A percentile compares a stretch with the other conserved stretches of the same genome.
These are phyloP conservation scores for Drosophila meridiana DNA, from an alignment of 2,888 invertebrate species.

Conservation along the genomic window DNA sequence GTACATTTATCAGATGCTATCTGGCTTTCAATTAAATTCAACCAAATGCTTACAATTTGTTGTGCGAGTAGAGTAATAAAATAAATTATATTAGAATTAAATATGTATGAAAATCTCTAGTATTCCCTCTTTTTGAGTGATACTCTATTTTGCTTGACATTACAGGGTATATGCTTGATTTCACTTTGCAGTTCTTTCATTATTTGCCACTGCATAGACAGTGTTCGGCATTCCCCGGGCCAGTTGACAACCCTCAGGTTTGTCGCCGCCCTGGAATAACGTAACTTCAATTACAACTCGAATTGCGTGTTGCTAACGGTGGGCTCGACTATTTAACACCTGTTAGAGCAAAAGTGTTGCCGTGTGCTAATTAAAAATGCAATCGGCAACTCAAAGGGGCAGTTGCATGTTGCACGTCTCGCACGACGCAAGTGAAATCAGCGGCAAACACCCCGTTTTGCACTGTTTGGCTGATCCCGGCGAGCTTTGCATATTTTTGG, in stretches of 20 bases:
- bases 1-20: conserved; percentile 10
- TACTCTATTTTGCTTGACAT: not conserved
- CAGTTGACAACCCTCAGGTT: conserved; percentile 29
- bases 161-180: conserved; percentile 13
- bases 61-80: not conserved
- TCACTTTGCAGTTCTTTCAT: conserved; percentile 24
- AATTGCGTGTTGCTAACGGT: conserved; percentile 57
- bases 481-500: conserved; percentile 65
- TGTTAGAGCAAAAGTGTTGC: conserved; percentile 72
- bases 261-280: conserved; percentile 25
- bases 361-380: conserved; percentile 69
- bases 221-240: conserved; percentile 4
- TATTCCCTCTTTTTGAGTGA: not conserved
- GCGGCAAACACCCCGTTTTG: conserved; percentile 42
- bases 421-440: conserved; percentile 37
- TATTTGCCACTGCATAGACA: conserved; percentile 2
- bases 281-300: conserved; percentile 31
- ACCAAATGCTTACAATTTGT: conserved; percentile 17
- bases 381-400: conserved; percentile 45
- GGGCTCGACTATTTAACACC: conserved; percentile 74
- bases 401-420: conserved; percentile 56
- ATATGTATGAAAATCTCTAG: not conserved
- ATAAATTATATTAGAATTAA: not conserved
- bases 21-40: conserved; percentile 2
- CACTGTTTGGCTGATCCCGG: conserved; percentile 59